Evolutionary conservation across 2,888 invertebrate genomes (phyloP), one percentile per base, ranked within the genome.

Genomic region (Melieria omissa): DNA sequence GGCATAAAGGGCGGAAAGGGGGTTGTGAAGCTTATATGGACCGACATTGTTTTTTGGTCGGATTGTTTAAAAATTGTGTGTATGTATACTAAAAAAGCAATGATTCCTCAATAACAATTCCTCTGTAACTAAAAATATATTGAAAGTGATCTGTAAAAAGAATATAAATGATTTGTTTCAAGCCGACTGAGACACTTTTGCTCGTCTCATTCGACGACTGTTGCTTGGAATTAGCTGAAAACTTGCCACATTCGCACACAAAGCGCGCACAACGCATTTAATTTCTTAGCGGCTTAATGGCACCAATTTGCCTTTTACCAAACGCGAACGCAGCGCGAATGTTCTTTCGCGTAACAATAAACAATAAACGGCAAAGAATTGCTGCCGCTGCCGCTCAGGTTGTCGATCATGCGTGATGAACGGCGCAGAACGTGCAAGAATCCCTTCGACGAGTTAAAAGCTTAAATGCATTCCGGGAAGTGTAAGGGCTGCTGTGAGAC

Each of bases 401-500:
- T 10, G 14, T 42, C 10, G 41, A 57, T 66, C 55, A 54, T 8
- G n/a, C 58, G 41, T 47, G 57, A 46, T 66, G 66, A 46, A 65
- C 65, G 65, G 16, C 54, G n/a, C 29, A 16, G 52, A 47, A 60
- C 67, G 60, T 67, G 61, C 49, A 67, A 52, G 60, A 60, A 60
- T 61, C 67, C 44, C 52, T 44, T 49, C 16, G 5, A 58, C 42
- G 60, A 44, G 58, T 52, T 67, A 69, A 69, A 69, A 69, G 69
- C 63, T 69, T 69, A 69, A 69, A 69, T 63, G 63, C 69, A 69
- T 69, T 69, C 69, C 69, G 47, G 63, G 69, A 69, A 69, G 62
- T 49, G 42, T 29, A 29, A 29, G 29, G 29, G 29, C 29, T 29
- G 29, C 29, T 29, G 29, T 29, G 29, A 29, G 29, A 29, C 29